phyloP scores from a whole-genome alignment of 2,113 vertebrate species.

The Dipodomys stephensi region DNA sequence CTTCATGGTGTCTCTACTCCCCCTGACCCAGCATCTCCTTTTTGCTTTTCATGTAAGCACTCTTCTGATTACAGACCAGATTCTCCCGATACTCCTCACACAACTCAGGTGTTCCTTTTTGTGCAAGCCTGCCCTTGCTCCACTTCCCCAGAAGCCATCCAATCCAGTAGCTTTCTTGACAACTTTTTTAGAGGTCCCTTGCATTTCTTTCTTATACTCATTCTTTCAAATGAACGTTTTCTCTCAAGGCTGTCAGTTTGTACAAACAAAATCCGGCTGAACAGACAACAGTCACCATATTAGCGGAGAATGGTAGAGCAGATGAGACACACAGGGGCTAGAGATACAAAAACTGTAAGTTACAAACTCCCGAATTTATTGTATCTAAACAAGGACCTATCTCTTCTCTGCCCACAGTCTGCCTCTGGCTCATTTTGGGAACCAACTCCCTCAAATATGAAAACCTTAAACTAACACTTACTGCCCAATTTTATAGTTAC shows the following conservation, averaged over 20 bases:
- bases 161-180: background rate
- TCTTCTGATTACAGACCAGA: background rate
- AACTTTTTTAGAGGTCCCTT: background rate
- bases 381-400: background rate
- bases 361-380: no score
- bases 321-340: background rate
- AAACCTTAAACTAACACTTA: no score
- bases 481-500: no score
- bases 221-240: conserved; percentile 7
- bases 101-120: background rate
- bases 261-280: background rate
- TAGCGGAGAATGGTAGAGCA: background rate
- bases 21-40: background rate
- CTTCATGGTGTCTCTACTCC: background rate
- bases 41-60: background rate
- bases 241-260: background rate
- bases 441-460: no score
- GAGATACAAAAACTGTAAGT: background rate
- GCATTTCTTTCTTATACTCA: background rate
- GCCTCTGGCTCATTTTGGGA: background rate
- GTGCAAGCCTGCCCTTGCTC: background rate
- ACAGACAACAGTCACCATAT: background rate
- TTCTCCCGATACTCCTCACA: background rate
- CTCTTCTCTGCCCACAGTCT: background rate
- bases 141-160: background rate